Percentiles rank a stretch among this genome's conserved stretches.
phyloP scores from a whole-genome alignment of 2,113 vertebrate species.

The Brachyistius frenatus region DNA sequence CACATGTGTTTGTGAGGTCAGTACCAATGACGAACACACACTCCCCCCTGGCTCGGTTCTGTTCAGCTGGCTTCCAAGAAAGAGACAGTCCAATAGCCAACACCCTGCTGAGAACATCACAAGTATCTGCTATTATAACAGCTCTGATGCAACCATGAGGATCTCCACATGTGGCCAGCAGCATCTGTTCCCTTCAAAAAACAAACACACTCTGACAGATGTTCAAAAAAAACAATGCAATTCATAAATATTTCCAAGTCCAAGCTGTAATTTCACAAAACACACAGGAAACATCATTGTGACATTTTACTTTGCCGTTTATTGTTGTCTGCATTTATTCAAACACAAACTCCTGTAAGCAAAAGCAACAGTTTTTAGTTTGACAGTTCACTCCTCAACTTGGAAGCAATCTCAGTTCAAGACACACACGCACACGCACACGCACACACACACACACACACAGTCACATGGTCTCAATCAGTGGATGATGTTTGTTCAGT shows the following conservation, averaged over 20 bases:
- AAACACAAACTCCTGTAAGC: background rate
- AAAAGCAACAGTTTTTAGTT: background rate
- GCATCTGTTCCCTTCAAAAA: conserved; percentile 36
- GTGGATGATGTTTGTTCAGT: background rate
- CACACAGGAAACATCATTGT: background rate
- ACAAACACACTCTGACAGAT: background rate
- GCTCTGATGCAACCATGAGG: conserved; percentile 6
- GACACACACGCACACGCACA: background rate
- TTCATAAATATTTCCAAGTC: conserved; percentile 30
- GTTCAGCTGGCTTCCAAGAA: conserved; percentile 52
- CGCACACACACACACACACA: no score
- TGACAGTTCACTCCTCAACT: background rate
- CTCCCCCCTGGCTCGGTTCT: conserved; percentile 26
- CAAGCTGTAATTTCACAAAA: conserved; percentile 17
- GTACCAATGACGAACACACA: background rate
- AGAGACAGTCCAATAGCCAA: conserved; percentile 56
- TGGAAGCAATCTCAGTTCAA: background rate
- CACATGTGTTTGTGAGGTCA: conserved; percentile 30
- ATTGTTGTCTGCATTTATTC: background rate
- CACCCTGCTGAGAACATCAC: conserved; percentile 71
- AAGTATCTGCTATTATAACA: conserved; percentile 67
- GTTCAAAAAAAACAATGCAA: conserved; percentile 45
- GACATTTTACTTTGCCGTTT: background rate
- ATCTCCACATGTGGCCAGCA: conserved; percentile 37
- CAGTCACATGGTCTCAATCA: background rate